Evolutionary conservation across 2,797 vertebrate species (phyloP).

Genomic region (Muscicapa comitata): DNA sequence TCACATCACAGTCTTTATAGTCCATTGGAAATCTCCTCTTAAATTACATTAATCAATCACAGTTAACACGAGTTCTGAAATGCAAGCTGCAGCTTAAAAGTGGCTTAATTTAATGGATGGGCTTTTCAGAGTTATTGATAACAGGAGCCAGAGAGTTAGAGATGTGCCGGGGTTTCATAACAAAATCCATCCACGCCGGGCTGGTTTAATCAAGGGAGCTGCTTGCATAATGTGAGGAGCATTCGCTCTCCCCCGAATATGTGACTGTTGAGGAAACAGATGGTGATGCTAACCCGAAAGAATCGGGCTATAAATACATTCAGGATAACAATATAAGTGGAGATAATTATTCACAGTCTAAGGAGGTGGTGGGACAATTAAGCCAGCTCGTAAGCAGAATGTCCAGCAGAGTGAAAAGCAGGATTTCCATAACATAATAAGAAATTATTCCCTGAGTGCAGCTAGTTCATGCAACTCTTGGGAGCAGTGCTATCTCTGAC

Average conservation of each 20-base stretch:
- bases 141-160: background rate
- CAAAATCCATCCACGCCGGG: slow-evolving; percentile 12
- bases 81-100: slow-evolving; percentile 44
- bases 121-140: slow-evolving; percentile 51
- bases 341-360: slow-evolving; percentile 34
- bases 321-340: slow-evolving; percentile 43
- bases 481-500: background rate
- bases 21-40: slow-evolving; percentile 18
- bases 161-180: slow-evolving; percentile 44
- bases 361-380: background rate
- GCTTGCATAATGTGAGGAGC: slow-evolving; percentile 18
- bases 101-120: slow-evolving; percentile 51
- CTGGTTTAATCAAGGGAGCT: slow-evolving; percentile 48
- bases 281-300: slow-evolving; percentile 24
- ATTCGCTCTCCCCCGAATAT: background rate
- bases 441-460: background rate
- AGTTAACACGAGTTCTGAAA: slow-evolving; percentile 37
- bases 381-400: background rate
- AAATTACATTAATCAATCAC: slow-evolving; percentile 55
- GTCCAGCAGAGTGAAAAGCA: background rate
- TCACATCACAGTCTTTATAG: background rate
- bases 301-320: slow-evolving; percentile 38
- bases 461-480: background rate
- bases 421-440: background rate
- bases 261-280: slow-evolving; percentile 40